Conservation (phyloP, 2,888 invertebrate genomes). For the Epinotia brunnichana region DNA sequence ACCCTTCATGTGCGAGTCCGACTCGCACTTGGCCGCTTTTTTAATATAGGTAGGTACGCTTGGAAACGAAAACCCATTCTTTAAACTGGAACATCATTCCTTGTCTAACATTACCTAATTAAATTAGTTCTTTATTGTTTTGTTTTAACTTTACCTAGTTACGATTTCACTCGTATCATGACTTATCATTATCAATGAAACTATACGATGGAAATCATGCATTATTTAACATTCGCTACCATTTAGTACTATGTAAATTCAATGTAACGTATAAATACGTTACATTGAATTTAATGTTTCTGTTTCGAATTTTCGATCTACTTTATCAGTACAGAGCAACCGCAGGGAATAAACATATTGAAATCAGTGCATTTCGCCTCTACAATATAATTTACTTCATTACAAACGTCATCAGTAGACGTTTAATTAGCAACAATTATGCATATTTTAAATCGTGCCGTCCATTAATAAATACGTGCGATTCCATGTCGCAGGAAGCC, state of each 20-base stretch:
- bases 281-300: too few species aligned
- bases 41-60: too few species aligned
- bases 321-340: slow-evolving; percentile 2
- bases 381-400: slow-evolving; percentile 53
- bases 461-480: slow-evolving; percentile 54
- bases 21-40: too few species aligned
- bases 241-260: background rate
- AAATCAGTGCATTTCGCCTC: slow-evolving; percentile 26
- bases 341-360: slow-evolving; percentile 22
- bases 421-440: slow-evolving; percentile 62
- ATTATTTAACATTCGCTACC: background rate
- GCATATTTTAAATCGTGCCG: slow-evolving; percentile 59
- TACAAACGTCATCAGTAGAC: slow-evolving; percentile 51
- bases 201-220: background rate
- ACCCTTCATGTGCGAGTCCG: too few species aligned
- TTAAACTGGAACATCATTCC: too few species aligned
- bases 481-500: slow-evolving; percentile 49
- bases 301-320: background rate
- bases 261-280: background rate
- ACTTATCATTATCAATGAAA: background rate
- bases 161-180: background rate
- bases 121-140: background rate
- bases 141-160: background rate
- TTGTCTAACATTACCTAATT: too few species aligned
- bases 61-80: too few species aligned